Conservation (phyloP, 2,797 vertebrate species). For the Anguilla megastoma region DNA sequence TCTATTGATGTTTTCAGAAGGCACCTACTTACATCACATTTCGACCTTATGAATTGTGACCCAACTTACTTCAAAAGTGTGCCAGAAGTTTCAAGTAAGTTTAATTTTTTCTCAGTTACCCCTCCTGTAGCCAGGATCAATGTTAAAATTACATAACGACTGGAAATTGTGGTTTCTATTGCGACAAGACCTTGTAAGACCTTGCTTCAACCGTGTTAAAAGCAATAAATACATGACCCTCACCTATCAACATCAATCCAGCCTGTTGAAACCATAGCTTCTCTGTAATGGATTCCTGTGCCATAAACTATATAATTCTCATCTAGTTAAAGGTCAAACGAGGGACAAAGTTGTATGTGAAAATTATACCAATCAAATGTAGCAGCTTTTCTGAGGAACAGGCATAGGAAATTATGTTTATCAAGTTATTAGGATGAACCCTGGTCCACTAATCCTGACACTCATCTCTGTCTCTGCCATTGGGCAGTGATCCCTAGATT, state of each 20-base stretch:
- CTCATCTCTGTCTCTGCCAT: not conserved
- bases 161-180: not conserved
- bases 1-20: too few species aligned
- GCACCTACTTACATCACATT: too few species aligned
- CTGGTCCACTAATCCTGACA: not conserved
- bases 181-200: not conserved
- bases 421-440: not conserved
- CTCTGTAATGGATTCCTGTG: not conserved
- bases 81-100: too few species aligned
- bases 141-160: not conserved
- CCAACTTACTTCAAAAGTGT: too few species aligned
- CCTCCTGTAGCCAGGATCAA: not conserved
- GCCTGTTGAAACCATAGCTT: not conserved
- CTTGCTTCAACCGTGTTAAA: conserved; percentile 12
- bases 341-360: not conserved
- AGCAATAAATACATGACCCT: not conserved
- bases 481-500: not conserved
- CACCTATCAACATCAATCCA: not conserved
- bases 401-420: not conserved
- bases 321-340: not conserved
- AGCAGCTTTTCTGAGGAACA: not conserved
- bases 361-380: not conserved
- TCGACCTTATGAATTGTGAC: too few species aligned
- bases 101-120: too few species aligned
- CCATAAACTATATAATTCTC: not conserved